Conservation (phyloP, 2,797 vertebrate genomes). For the Schizothorax lantsangensis region DNA sequence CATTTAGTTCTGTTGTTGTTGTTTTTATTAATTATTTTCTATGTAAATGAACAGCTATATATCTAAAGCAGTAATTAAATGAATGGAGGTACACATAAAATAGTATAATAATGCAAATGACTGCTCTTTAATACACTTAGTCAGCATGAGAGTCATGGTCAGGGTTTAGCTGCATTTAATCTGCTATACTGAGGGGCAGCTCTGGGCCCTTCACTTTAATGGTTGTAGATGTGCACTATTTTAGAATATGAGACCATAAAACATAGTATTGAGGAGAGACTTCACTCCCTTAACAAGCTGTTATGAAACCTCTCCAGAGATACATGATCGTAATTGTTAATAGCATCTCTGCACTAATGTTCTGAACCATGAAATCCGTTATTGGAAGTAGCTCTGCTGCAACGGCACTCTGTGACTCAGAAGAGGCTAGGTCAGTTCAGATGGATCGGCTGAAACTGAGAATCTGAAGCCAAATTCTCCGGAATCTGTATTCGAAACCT, state of each 20-base stretch:
- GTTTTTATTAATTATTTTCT: neutral
- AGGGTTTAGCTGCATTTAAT: constrained; percentile 27
- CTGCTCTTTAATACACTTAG: neutral
- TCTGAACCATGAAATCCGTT: constrained; percentile 17
- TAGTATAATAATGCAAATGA: neutral
- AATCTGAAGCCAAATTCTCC: neutral
- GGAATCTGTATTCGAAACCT: neutral
- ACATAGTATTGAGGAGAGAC: constrained; percentile 16
- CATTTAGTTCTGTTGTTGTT: neutral
- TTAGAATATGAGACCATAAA: constrained; percentile 25
- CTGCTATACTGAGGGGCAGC: constrained; percentile 1
- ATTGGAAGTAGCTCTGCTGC: neutral
- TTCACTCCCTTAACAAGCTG: constrained; percentile 40
- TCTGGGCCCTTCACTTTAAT: constrained; percentile 23
- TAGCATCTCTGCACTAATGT: constrained; percentile 18
- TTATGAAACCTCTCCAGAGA: constrained; percentile 38
- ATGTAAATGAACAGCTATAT: neutral
- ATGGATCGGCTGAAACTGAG: neutral
- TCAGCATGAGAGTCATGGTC: neutral
- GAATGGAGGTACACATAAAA: neutral
- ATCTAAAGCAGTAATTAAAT: neutral
- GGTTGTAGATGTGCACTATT: constrained; percentile 34
- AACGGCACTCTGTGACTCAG: neutral
- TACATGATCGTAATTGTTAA: constrained; percentile 23
- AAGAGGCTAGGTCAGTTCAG: neutral